These are phyloP conservation scores for Drosophila miranda DNA, from an alignment of 1,140 invertebrate genomes.

Conservation along the genomic window DNA sequence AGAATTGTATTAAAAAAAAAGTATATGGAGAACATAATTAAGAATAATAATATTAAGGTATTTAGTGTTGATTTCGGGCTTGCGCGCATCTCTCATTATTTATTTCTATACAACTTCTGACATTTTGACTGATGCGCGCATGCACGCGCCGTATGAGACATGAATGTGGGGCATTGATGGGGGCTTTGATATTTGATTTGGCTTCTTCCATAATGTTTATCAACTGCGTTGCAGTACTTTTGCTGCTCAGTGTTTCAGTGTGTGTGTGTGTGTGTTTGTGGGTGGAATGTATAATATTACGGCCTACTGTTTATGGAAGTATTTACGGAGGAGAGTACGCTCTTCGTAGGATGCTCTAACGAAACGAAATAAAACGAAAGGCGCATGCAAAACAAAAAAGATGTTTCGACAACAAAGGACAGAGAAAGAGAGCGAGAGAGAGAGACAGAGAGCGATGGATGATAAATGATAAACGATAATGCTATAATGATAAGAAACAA, in stretches of 20 bases:
- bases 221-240: conserved; percentile 40
- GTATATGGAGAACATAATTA: conserved; percentile 23
- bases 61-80: conserved; percentile 20
- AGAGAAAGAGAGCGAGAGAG: conserved; percentile 15
- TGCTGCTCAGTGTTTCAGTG: conserved; percentile 15
- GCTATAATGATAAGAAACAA: conserved; percentile 8
- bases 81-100: conserved; percentile 28
- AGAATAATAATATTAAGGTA: conserved; percentile 22
- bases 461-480: conserved; percentile 7
- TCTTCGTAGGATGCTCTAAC: not conserved
- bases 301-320: too few relatives aligned
- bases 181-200: too few relatives aligned
- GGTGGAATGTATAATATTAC: conserved; percentile 47
- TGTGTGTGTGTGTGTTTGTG: conserved; percentile 5
- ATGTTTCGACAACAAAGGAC: conserved; percentile 18
- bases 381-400: conserved; percentile 51
- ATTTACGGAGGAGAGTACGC: not conserved
- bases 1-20: conserved; percentile 55
- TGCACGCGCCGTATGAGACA: too few relatives aligned
- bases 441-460: conserved; percentile 20
- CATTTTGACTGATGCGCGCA: conserved; percentile 2
- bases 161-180: too few relatives aligned
- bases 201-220: conserved; percentile 19
- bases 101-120: conserved; percentile 40
- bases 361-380: not conserved